Evolutionary conservation across 2,797 vertebrate genomes (phyloP).

Genomic region (Molossus alvarezi): DNA sequence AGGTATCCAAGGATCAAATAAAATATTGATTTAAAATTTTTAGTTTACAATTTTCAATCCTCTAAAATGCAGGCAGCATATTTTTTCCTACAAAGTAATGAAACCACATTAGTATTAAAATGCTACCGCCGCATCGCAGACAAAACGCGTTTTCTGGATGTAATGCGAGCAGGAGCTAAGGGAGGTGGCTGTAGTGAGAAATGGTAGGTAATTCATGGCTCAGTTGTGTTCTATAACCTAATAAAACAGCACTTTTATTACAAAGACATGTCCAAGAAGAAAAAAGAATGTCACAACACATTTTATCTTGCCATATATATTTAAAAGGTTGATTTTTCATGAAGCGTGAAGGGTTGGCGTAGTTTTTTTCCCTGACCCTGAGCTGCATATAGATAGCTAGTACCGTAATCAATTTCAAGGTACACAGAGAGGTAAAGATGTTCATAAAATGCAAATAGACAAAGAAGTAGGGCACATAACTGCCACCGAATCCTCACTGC

Average conservation of each 20-base stretch:
- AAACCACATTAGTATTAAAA: constrained; percentile 66
- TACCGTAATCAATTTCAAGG: constrained; percentile 77
- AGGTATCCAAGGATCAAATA: constrained; percentile 4
- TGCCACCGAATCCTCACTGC: constrained; percentile 69
- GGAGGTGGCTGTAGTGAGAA: constrained; percentile 68
- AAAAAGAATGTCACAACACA: constrained; percentile 75
- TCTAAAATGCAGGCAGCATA: background rate
- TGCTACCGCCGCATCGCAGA: background rate
- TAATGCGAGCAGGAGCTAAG: constrained; percentile 61
- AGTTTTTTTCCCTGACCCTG: constrained; percentile 72
- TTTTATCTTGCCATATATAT: constrained; percentile 82
- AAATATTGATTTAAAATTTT: constrained; percentile 69
- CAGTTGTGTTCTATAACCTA: constrained; percentile 71
- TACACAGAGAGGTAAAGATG: constrained; percentile 71
- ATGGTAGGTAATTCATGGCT: constrained; percentile 60
- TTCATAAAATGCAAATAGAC: constrained; percentile 84
- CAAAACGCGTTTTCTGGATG: constrained; percentile 57
- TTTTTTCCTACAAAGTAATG: background rate
- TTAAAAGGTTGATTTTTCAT: constrained; percentile 83
- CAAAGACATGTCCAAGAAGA: constrained; percentile 62
- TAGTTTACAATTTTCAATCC: background rate
- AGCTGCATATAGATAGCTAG: constrained; percentile 76
- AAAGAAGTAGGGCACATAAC: constrained; percentile 70
- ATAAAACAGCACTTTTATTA: constrained; percentile 64
- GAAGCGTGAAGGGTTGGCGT: constrained; percentile 57